Evolutionary conservation across 1,140 invertebrate species (phyloP), one percentile per base, ranked within the genome.

Genomic region (Bombus picipes): DNA sequence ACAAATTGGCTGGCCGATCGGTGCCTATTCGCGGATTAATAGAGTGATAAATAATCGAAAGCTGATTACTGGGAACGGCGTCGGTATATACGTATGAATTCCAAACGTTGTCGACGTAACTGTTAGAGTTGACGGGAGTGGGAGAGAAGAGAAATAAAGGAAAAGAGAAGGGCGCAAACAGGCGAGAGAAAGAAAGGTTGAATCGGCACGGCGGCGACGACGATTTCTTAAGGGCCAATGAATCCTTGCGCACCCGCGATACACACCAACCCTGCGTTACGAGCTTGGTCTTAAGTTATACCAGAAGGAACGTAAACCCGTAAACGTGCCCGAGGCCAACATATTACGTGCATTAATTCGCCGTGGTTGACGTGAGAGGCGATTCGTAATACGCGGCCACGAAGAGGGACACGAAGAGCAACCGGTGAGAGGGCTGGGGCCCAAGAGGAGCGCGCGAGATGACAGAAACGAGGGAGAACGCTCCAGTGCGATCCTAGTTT

Each of bases 11-110:
- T 88, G 86, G 78, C 90, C 90, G 93, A 95, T 94, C 92, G 92
- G 91, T 91, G 91, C 90, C 92, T 91, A 91, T 94, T 93, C 90
- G 88, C 81, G 91, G 93, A 94, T 94, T 94, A 94, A 94, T 94
- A 93, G 90, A 92, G 90, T 91, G 91, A 95, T 95, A 94, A 94
- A 94, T 95, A 93, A 95, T 94, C 92, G 91, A 94, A 95, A 94
- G 93, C 92, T 94, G 93, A 94, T 92, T 94, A 93, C 92, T 90
- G 85, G 89, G 90, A 92, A 87, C 90, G 92, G 87, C 89, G 87
- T 87, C 87, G 83, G 86, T 74, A 62, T 78, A 81, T 75, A n/a
- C 59, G 59, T 62, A 62, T n/a, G 59, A 62, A 62, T n/a, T 62
- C 28, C 28, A 62, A 87, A 39, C 79, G 73, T 84, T 75, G 86